phyloP scores from a whole-genome alignment of 2,888 invertebrate genomes.

The Lingula anatina region DNA sequence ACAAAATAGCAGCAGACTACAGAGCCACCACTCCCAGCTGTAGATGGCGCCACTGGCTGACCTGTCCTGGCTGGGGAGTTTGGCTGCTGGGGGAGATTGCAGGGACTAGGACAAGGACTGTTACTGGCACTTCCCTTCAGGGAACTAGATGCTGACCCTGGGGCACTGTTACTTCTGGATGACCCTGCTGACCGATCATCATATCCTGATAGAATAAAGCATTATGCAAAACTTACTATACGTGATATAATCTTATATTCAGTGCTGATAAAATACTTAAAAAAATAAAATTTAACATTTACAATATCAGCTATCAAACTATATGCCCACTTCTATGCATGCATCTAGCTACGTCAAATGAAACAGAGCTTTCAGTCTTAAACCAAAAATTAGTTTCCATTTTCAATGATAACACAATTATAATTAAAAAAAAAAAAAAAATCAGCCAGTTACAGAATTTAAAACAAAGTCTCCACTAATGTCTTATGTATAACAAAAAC shows the following conservation, averaged over 20 bases:
- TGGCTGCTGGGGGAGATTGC: slow-evolving; percentile 17
- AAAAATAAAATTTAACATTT: background rate
- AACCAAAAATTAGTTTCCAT: too few species aligned
- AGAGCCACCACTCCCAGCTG: background rate
- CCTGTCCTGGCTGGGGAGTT: slow-evolving; percentile 10
- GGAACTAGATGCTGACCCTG: slow-evolving; percentile 16
- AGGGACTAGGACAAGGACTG: slow-evolving; percentile 33
- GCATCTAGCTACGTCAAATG: too few species aligned
- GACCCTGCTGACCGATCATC: slow-evolving; percentile 6
- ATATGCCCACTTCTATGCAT: too few species aligned
- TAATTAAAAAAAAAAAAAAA: too few species aligned
- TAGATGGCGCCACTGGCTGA: background rate
- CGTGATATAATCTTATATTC: background rate
- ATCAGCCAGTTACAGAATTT: too few species aligned
- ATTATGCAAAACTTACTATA: background rate
- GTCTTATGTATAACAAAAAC: too few species aligned
- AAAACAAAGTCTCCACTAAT: too few species aligned
- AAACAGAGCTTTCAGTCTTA: too few species aligned
- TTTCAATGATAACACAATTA: too few species aligned
- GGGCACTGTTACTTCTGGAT: slow-evolving; percentile 10
- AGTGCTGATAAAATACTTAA: background rate
- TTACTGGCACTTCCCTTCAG: slow-evolving; percentile 23
- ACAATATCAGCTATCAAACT: too few species aligned
- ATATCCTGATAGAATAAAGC: background rate
- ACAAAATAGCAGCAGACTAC: slow-evolving; percentile 57